These are phyloP conservation scores for Hemiprocne comata DNA, from an alignment of 2,113 vertebrate species.

Conservation along the genomic window DNA sequence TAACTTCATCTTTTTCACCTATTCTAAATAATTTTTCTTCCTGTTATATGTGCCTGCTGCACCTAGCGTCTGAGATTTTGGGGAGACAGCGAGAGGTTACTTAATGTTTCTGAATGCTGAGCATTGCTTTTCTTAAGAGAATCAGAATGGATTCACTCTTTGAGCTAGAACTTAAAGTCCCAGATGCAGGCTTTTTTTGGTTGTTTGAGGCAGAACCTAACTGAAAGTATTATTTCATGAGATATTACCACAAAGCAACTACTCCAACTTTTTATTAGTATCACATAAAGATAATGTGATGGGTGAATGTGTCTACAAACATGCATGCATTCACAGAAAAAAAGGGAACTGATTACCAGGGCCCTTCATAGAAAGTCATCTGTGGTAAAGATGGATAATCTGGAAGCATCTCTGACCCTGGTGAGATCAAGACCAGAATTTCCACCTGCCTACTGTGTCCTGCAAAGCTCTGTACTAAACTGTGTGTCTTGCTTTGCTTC, in stretches of 20 bases:
- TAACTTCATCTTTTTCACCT: neutral
- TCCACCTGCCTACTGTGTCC: rapidly evolving
- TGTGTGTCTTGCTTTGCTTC: neutral
- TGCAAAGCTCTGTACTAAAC: neutral
- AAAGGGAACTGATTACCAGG: neutral
- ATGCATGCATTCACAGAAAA: neutral
- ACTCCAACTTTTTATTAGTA: neutral
- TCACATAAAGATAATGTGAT: neutral
- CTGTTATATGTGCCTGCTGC: neutral
- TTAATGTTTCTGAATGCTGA: neutral
- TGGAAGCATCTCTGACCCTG: neutral
- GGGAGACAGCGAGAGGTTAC: neutral
- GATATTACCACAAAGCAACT: neutral
- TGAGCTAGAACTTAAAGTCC: neutral
- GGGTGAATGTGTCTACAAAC: neutral
- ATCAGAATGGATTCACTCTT: neutral
- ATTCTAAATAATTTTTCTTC: neutral
- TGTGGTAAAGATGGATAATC: rapidly evolving
- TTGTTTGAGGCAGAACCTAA: neutral
- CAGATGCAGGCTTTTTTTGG: neutral
- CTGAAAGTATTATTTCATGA: neutral
- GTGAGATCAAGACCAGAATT: neutral
- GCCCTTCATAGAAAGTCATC: neutral
- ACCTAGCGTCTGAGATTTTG: neutral
- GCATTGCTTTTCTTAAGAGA: neutral